Base-by-base conservation (phyloP, 2,888 invertebrate genomes). In the Stenolophus ochropezus region DNA sequence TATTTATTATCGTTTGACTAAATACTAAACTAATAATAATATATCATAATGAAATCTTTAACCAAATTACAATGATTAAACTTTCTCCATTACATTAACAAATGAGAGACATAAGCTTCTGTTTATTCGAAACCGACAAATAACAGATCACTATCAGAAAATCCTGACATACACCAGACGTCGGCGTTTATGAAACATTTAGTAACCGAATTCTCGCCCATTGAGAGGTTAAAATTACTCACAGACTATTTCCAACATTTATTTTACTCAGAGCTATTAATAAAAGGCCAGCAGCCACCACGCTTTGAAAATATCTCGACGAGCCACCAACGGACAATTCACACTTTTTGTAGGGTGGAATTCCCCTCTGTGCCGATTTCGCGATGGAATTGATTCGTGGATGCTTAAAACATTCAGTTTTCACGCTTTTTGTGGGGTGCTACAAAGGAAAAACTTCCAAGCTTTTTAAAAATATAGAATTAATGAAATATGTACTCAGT, bases 141-240 rank as follows among this genome's bases (percentile, higher is more conserved):
- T 53, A 16, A 14, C 51, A 53, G 51, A 53, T 53, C 18, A 20
- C 21, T 6, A 20, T 56, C 56, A 56, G 11, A 33, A 65, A n/a
- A 20, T 8, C 16, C 4, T 14, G 20, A 42, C 27, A 65, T 65
- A 27, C 27, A 11, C 14, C 27, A 65, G 27, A 56, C 56, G 56
- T 5, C 27, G 2, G 69, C 33, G 20, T 11, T 16, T 65, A 27
- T 33, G n/a, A 65, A 42, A 18, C 20, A 42, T 69, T 42, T 42
- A 69, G 16, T 42, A 47, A 11, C 20, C 42, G 25, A 14, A 25
- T 51, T 51, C 23, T 23, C 61, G 49, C 51, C 65, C 78, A 78
- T 65, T 78, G 78, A 78, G 51, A 25, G 23, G 65, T 65, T 78
- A 78, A 78, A 75, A 65, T 65, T 78, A 78, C 20, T 25, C 65